Evolutionary conservation across 2,113 vertebrate genomes (phyloP), one percentile per base, ranked within the genome.

Genomic region (Indri indri): DNA sequence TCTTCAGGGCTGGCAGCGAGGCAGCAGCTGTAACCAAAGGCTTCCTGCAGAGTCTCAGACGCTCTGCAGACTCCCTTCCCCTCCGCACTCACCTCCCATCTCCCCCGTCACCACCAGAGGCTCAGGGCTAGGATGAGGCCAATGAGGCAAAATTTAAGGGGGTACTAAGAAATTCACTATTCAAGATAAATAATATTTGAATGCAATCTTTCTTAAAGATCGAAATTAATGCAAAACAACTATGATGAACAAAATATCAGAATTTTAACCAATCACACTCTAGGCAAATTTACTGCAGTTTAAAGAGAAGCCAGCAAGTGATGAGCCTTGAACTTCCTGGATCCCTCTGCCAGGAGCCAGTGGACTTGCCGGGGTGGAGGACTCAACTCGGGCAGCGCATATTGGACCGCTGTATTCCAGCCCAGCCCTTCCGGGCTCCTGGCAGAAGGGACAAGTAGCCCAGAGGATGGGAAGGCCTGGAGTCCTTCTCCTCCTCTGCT

Each of bases 1-100:
- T 14, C 25, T 95, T 42, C 9, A 47, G 14, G 8, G n/a, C 22
- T 16, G 76, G 30, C 17, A 16, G 63, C 68, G 40, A 68, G 12
- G 23, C 13, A 54, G 22, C 5, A 13, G n/a, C 65, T 92, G 1
- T 25, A 59, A 50, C 37, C 37, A 20, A 45, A 63, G 86, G 1
- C 37, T 42, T 65, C n/a, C 0, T 1, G 0, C 3, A 52, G 47
- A 40, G 11, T 34, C 32, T 22, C 8, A 32, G 52, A 68, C 2
- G 6, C 45, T 59, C 6, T 12, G 2, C 11, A 42, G 47, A 25
- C 16, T 12, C 3, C 8, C 11, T 27, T 61, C 11, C 10, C 18
- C 25, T 34, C 4, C 23, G 3, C 8, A 6, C 27, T 77, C 8
- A 42, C 57, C 30, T 61, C 16, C 37, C 61, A 3, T 17, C 68